These are phyloP conservation scores for Mnemiopsis leidyi DNA, from an alignment of 37 sponge, comb jelly and placozoan genomes.

Conservation along the genomic window DNA sequence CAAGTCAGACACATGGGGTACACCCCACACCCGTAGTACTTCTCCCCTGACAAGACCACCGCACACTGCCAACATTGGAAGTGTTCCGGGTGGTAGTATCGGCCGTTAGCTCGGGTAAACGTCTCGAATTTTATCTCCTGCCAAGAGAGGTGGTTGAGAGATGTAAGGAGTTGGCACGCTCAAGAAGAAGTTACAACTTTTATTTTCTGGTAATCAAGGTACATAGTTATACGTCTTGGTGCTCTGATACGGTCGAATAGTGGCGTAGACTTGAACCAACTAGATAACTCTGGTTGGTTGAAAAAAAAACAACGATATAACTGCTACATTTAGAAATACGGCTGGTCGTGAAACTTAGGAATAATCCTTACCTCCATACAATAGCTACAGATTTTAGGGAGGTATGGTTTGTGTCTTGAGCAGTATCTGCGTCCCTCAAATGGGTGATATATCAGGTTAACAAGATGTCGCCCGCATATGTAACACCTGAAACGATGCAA, in stretches of 20 bases:
- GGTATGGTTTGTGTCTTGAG: neutral
- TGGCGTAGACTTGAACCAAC: too few relatives aligned
- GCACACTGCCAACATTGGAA: conserved; percentile 65
- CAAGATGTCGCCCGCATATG: neutral
- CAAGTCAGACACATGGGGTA: conserved; percentile 54
- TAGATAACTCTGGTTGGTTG: too few relatives aligned
- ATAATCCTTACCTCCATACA: conserved; percentile 58
- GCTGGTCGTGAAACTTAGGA: too few relatives aligned
- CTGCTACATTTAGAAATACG: too few relatives aligned
- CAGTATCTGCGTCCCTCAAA: conserved; percentile 39
- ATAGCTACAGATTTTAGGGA: conserved; percentile 60
- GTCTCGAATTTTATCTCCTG: neutral
- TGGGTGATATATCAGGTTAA: conserved; percentile 6
- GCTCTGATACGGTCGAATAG: too few relatives aligned
- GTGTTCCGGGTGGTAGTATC: conserved; percentile 61
- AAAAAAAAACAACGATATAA: too few relatives aligned
- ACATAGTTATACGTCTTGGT: too few relatives aligned
- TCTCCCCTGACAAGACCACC: neutral
- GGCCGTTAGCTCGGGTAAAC: conserved; percentile 31
- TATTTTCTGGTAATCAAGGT: too few relatives aligned
- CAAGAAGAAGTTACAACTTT: too few relatives aligned
- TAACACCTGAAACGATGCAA: conserved; percentile 2
- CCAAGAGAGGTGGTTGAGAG: too few relatives aligned
- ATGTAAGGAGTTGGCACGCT: too few relatives aligned
- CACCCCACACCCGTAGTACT: conserved; percentile 47